Conservation (phyloP, 2,888 invertebrate genomes). For the Cephus pulcher region DNA sequence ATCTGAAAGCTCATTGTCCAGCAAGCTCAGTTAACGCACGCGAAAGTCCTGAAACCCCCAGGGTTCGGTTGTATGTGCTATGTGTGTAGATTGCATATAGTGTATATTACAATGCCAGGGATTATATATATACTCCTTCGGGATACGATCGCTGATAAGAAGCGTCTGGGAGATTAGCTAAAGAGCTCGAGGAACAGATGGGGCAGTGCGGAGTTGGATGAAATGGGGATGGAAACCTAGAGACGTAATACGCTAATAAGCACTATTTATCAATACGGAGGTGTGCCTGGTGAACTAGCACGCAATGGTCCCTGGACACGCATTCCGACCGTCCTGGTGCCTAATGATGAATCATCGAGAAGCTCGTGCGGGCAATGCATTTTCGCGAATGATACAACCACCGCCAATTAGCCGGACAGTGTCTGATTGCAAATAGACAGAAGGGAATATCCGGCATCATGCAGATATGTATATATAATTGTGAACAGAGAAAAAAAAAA, state of each 20-base stretch:
- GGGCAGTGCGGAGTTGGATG: background rate
- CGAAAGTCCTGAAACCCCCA: background rate
- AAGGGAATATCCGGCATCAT: background rate
- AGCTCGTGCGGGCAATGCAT: background rate
- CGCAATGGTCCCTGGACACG: slow-evolving; percentile 18
- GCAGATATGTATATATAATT: too few species aligned
- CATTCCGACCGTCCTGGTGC: slow-evolving; percentile 3
- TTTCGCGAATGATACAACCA: background rate
- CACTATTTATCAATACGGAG: slow-evolving; percentile 24
- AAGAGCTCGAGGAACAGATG: background rate
- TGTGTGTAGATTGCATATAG: background rate
- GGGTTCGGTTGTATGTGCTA: background rate
- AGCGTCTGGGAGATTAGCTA: background rate
- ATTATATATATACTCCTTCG: background rate
- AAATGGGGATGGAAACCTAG: background rate
- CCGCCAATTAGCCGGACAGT: background rate
- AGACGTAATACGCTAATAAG: slow-evolving; percentile 22
- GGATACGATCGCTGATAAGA: background rate
- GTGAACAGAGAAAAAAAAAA: too few species aligned
- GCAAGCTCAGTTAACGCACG: background rate
- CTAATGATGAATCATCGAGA: slow-evolving; percentile 9
- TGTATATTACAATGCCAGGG: background rate
- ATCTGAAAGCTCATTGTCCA: background rate
- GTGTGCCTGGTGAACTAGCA: slow-evolving; percentile 21
- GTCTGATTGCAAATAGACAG: background rate